Conservation (phyloP, 2,888 invertebrate species). For the Cetonia aurata region DNA sequence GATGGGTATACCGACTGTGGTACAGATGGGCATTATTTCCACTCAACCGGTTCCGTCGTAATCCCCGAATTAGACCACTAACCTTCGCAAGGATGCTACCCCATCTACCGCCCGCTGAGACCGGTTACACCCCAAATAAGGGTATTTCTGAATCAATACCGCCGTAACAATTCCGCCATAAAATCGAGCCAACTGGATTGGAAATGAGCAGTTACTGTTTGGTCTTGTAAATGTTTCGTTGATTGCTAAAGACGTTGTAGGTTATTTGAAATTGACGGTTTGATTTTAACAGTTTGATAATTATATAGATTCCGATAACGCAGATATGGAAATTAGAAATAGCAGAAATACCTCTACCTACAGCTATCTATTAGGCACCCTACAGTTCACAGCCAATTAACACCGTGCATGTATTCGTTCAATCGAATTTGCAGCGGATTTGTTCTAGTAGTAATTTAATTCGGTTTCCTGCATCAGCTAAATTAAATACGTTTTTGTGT, state of each 20-base stretch:
- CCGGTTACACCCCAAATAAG: slow-evolving; percentile 47
- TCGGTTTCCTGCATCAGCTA: slow-evolving; percentile 44
- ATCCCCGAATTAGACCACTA: slow-evolving; percentile 53
- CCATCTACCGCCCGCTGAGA: slow-evolving; percentile 50
- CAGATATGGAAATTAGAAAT: no score
- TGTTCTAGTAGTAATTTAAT: slow-evolving; percentile 43
- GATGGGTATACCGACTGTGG: background rate
- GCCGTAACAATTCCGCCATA: slow-evolving; percentile 41
- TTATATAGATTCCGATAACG: background rate
- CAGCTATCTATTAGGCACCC: slow-evolving; percentile 6
- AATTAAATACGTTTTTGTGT: slow-evolving; percentile 46
- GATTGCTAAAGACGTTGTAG: no score
- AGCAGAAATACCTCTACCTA: no score
- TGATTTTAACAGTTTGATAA: background rate
- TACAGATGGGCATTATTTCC: slow-evolving; percentile 28
- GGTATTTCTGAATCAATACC: slow-evolving; percentile 50
- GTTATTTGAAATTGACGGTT: background rate
- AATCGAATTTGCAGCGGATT: slow-evolving; percentile 45
- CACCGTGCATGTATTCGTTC: slow-evolving; percentile 42
- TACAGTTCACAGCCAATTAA: slow-evolving; percentile 39
- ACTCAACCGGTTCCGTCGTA: slow-evolving; percentile 40
- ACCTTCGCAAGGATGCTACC: slow-evolving; percentile 47
- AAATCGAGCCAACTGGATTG: slow-evolving; percentile 10
- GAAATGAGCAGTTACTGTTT: no score
- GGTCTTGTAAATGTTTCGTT: no score